Percentiles rank a stretch among this genome's conserved stretches.
These are phyloP conservation scores for Melanerpes aurifrons DNA, from an alignment of 2,113 vertebrate species.

Conservation along the genomic window DNA sequence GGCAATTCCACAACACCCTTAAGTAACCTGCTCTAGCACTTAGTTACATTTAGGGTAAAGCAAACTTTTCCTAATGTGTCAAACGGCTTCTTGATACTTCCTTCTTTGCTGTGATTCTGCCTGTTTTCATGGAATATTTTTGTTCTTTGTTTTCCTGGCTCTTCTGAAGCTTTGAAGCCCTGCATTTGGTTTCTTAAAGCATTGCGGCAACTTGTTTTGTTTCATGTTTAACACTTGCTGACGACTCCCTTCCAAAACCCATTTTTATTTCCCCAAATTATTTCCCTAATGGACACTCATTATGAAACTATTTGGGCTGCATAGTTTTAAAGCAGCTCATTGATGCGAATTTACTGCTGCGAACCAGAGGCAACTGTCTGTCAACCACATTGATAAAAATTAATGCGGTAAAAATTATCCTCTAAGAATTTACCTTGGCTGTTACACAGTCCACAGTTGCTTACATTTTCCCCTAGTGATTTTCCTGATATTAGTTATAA, in stretches of 20 bases:
- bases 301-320: not conserved
- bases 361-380: not conserved
- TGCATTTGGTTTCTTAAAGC: not conserved
- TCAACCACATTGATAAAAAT: slow-evolving; percentile 29
- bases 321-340: slow-evolving; percentile 30
- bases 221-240: not conserved
- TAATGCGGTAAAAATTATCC: not conserved
- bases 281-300: not conserved
- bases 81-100: not conserved
- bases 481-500: slow-evolving; percentile 42
- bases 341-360: not conserved
- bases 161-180: not conserved
- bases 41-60: not conserved
- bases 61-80: not conserved
- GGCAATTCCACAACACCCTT: not conserved
- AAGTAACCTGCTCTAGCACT: not conserved
- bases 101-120: not conserved
- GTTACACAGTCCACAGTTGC: not conserved
- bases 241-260: not conserved
- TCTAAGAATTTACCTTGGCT: slow-evolving; percentile 34
- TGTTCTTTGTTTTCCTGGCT: not conserved
- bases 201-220: not conserved
- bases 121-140: not conserved
- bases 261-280: not conserved
- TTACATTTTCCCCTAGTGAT: slow-evolving; percentile 21